A percentile compares a stretch with the other conserved stretches of the same genome.
These are phyloP conservation scores for Pangasius larnaudii DNA, from an alignment of 2,797 vertebrate species.

Conservation along the genomic window DNA sequence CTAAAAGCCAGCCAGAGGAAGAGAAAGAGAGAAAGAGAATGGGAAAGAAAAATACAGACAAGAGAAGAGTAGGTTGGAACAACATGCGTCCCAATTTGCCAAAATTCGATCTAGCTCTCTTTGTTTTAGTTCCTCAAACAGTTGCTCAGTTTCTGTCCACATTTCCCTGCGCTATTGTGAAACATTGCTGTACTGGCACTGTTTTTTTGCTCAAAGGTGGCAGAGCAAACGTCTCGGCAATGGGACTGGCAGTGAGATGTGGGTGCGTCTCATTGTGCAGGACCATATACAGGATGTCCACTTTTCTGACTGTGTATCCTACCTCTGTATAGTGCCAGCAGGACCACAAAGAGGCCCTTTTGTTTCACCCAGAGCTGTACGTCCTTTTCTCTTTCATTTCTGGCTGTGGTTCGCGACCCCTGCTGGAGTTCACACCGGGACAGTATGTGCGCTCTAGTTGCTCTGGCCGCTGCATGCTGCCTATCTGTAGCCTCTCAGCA, in stretches of 20 bases:
- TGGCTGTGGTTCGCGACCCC: slow-evolving; percentile 50
- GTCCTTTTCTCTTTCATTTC: slow-evolving; percentile 37
- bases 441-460: slow-evolving; percentile 20
- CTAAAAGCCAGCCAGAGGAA: slow-evolving; percentile 60
- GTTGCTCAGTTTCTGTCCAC: slow-evolving; percentile 33
- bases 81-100: slow-evolving; percentile 45
- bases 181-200: slow-evolving; percentile 22
- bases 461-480: slow-evolving; percentile 12
- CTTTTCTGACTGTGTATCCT: slow-evolving; percentile 63
- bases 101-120: slow-evolving; percentile 46
- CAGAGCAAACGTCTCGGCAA: slow-evolving; percentile 24
- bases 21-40: slow-evolving; percentile 56
- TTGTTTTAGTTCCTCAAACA: slow-evolving; percentile 49
- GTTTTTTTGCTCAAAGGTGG: slow-evolving; percentile 44
- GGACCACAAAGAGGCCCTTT: slow-evolving; percentile 46
- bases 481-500: slow-evolving; percentile 36
- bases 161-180: slow-evolving; percentile 8
- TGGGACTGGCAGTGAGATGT: slow-evolving; percentile 23
- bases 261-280: slow-evolving; percentile 59
- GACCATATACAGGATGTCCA: slow-evolving; percentile 69
- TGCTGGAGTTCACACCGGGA: slow-evolving; percentile 52
- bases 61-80: slow-evolving; percentile 55
- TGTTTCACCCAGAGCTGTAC: slow-evolving; percentile 30
- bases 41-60: slow-evolving; percentile 52
- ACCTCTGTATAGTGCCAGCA: slow-evolving; percentile 54